A percentile compares a stretch with the other conserved stretches of the same genome.
phyloP scores from a whole-genome alignment of 2,797 vertebrate genomes.

The Enteromius fasciolatus region DNA sequence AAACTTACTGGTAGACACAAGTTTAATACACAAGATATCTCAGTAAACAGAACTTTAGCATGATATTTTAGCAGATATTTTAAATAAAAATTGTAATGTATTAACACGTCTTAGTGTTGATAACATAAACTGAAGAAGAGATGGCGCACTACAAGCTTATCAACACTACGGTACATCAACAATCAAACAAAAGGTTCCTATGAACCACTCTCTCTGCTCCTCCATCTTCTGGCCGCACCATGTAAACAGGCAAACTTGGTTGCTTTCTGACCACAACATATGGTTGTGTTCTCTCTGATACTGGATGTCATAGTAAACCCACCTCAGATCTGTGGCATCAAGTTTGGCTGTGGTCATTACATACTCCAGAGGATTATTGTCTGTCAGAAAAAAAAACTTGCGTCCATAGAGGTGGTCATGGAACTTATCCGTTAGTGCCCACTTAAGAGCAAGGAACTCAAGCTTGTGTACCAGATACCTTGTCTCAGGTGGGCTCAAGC shows the following conservation, averaged over 20 bases:
- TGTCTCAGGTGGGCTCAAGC: not conserved
- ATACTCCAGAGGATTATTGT: constrained; percentile 59
- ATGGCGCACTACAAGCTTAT: no score
- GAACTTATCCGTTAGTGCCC: constrained; percentile 41
- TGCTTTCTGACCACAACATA: constrained; percentile 5
- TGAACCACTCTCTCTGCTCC: constrained; percentile 2
- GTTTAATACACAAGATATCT: no score
- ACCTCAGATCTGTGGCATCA: constrained; percentile 48
- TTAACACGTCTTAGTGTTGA: no score
- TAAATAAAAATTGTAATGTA: no score
- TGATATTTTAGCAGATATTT: no score
- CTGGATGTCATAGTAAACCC: constrained; percentile 56
- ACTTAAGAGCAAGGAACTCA: constrained; percentile 30
- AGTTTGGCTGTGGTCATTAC: constrained; percentile 55
- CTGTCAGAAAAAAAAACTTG: constrained; percentile 46
- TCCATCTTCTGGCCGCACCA: not conserved
- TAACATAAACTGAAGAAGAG: no score
- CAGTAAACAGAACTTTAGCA: no score
- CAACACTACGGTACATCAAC: no score
- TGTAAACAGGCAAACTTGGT: not conserved
- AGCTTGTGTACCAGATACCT: not conserved
- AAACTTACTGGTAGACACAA: no score
- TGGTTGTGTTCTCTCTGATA: constrained; percentile 12
- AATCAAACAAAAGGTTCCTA: not conserved
- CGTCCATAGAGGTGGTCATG: constrained; percentile 53